Base-by-base conservation (phyloP, 2,113 vertebrate genomes). In the Pycnonotus jocosus region DNA sequence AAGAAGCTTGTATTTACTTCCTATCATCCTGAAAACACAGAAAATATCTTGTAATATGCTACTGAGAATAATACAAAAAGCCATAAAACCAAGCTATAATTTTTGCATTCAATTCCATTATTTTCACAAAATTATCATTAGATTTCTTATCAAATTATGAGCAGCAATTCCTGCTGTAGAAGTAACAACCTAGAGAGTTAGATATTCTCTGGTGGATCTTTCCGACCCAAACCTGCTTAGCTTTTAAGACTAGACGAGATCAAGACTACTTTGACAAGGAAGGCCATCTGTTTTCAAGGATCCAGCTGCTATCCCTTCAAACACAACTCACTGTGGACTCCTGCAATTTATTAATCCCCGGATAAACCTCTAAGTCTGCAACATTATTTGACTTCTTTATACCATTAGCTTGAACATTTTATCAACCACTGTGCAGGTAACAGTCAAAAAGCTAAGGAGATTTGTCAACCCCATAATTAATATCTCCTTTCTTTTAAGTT, bases 191-290 rank as follows among this genome's bases (percentile, higher is more conserved):
- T 44, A 73, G 54, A 77, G 27, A 35, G 2, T 90, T 68, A 73
- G 54, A 73, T 96, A 96, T 51, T 96, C 92, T 94, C 93, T 76
- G 30, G 94, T 93, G 91, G 62, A 91, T 93, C 87, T 94, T 94
- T 82, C 78, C 14, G 9, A 82, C 81, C 85, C 87, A 95, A 95
- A 95, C 85, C 88, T 95, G 92, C 92, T 96, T 94, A 95, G 90
- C 92, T 97, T 95, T 96, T 97, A 93, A 93, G 94, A 95, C 95
- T 91, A 96, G 92, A 96, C 91, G 95, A 97, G 90, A 96, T 96
- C 92, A 95, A 94, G 87, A 86, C 92, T 94, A 88, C 93, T 94
- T 93, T 96, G 96, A 89, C 84, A 95, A 94, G 91, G 74, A 96
- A 96, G 93, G 81, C 92, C 92, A 96, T 96, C 95, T 97, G 94